These are phyloP conservation scores for Hylaea fasciaria DNA, from an alignment of 2,888 invertebrate genomes.

Conservation along the genomic window DNA sequence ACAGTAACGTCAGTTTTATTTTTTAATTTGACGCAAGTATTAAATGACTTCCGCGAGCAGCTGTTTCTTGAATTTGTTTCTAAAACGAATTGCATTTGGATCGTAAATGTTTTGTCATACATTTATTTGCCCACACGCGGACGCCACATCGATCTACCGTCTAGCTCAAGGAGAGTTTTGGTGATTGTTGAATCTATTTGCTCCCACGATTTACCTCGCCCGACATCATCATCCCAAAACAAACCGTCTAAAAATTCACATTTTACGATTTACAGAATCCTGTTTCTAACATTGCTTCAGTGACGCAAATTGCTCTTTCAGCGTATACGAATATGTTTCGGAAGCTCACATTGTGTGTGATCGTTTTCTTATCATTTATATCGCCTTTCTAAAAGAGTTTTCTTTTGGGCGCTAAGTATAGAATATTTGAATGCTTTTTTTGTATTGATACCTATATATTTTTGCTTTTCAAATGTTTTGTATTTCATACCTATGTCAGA, in stretches of 20 bases:
- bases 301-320: slow-evolving; percentile 43
- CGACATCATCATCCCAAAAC: slow-evolving; percentile 39
- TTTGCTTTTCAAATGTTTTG: too few species aligned
- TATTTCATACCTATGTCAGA: background rate
- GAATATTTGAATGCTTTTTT: too few species aligned
- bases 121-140: slow-evolving; percentile 7
- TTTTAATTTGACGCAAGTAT: slow-evolving; percentile 40
- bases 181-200: slow-evolving; percentile 17
- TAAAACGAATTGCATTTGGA: slow-evolving; percentile 3
- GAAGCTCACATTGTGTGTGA: background rate
- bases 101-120: slow-evolving; percentile 2
- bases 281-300: slow-evolving; percentile 35
- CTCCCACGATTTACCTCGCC: slow-evolving; percentile 25
- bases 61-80: slow-evolving; percentile 22
- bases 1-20: slow-evolving; percentile 39
- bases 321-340: slow-evolving; percentile 6
- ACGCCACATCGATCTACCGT: slow-evolving; percentile 14
- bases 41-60: slow-evolving; percentile 38
- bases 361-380: background rate
- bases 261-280: slow-evolving; percentile 51
- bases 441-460: too few species aligned
- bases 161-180: slow-evolving; percentile 9
- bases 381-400: too few species aligned
- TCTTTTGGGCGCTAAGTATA: too few species aligned
- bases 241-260: slow-evolving; percentile 51